Percentiles rank a stretch among this genome's conserved stretches.
Evolutionary conservation across 2,113 vertebrate species (phyloP).

Genomic region (Actenoides lindsayi): DNA sequence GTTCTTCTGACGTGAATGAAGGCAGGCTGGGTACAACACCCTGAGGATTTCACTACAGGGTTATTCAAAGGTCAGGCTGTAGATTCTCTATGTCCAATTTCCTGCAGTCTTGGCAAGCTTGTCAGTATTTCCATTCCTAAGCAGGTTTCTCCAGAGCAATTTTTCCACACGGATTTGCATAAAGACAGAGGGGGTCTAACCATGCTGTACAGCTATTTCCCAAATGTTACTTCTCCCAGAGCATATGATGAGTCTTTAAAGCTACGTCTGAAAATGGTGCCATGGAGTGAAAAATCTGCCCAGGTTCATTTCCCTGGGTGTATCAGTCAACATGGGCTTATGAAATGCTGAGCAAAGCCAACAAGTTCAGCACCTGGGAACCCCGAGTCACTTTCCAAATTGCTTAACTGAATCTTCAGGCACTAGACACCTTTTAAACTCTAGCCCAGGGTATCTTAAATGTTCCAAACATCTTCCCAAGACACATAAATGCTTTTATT

Average conservation of each 20-base stretch:
- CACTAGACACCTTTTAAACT: conserved; percentile 3
- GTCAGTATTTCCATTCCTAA: background rate
- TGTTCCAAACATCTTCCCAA: background rate
- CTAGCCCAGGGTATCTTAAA: background rate
- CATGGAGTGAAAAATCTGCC: background rate
- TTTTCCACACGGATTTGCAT: background rate
- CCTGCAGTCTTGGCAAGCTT: background rate
- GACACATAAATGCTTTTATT: background rate
- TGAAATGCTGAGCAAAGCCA: background rate
- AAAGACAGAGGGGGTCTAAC: background rate
- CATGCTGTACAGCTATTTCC: background rate
- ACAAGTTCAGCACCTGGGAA: background rate
- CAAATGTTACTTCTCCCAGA: background rate
- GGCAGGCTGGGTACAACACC: conserved; percentile 55
- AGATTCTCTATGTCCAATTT: background rate
- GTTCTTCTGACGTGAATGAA: conserved; percentile 35
- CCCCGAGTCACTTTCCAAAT: background rate
- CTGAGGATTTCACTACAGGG: conserved; percentile 40
- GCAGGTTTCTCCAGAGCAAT: background rate
- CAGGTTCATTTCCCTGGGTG: background rate
- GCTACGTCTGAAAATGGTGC: background rate
- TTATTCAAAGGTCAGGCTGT: conserved; percentile 65
- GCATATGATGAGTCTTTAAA: background rate
- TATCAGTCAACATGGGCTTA: background rate
- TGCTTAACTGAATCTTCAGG: background rate